These are phyloP conservation scores for Pseudomugil tenellus DNA, from an alignment of 2,797 vertebrate genomes.

Conservation along the genomic window DNA sequence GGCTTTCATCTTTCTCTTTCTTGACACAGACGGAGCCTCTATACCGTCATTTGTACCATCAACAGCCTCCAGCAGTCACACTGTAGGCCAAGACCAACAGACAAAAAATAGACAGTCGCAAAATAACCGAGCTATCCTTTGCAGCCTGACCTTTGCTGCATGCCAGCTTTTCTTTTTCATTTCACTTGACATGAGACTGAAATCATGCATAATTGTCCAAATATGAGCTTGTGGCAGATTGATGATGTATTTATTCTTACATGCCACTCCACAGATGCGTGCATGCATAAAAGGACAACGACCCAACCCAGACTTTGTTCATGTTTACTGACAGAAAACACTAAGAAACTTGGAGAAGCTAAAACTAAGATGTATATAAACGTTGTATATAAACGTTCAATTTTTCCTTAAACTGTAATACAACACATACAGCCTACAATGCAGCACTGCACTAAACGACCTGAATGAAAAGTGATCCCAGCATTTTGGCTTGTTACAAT, in stretches of 20 bases:
- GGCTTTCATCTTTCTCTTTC: conserved; percentile 5
- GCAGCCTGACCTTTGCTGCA: conserved; percentile 48
- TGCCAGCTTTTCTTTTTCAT: conserved; percentile 62
- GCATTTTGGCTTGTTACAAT: conserved; percentile 42
- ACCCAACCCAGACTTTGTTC: conserved; percentile 13
- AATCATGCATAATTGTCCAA: conserved; percentile 53
- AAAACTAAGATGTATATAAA: background rate
- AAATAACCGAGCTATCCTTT: conserved; percentile 68
- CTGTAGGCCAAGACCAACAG: conserved; percentile 73
- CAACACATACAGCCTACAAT: background rate
- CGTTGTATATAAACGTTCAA: background rate
- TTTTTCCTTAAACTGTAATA: background rate
- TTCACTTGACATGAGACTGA: conserved; percentile 57
- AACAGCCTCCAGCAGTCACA: conserved; percentile 48
- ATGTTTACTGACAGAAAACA: background rate
- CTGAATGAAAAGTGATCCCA: conserved; percentile 43
- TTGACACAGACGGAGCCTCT: conserved; percentile 37
- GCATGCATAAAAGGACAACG: conserved; percentile 18
- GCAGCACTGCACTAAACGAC: conserved; percentile 39
- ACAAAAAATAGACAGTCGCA: conserved; percentile 71
- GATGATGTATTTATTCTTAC: conserved; percentile 46
- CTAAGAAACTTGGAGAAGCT: background rate
- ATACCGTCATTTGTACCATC: conserved; percentile 60
- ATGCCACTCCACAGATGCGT: conserved; percentile 30
- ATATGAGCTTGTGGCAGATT: conserved; percentile 42